Percentiles rank a stretch among this genome's conserved stretches.
phyloP scores from a whole-genome alignment of 2,888 invertebrate genomes.

The Oithona nana region DNA sequence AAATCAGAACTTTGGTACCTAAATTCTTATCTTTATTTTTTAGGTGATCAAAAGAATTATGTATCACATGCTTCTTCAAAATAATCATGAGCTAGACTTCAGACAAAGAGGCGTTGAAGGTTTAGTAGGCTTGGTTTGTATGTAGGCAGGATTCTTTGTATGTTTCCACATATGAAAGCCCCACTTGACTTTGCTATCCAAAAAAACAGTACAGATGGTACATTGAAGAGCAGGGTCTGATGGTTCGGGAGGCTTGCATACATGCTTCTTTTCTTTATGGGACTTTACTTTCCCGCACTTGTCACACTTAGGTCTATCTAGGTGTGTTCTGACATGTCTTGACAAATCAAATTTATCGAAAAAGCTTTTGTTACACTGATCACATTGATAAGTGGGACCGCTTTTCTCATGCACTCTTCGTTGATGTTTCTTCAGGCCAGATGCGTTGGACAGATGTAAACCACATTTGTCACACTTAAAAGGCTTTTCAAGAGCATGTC shows the following conservation, averaged over 20 bases:
- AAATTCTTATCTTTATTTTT: too few relatives aligned
- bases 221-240: background rate
- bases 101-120: too few relatives aligned
- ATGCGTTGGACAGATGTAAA: background rate
- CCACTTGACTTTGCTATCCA: slow-evolving; percentile 13
- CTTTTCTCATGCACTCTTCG: slow-evolving; percentile 6
- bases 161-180: slow-evolving; percentile 18
- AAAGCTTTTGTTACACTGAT: background rate
- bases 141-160: slow-evolving; percentile 17
- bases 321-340: slow-evolving; percentile 2
- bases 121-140: background rate
- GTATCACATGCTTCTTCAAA: too few relatives aligned
- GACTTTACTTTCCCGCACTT: slow-evolving; percentile 1
- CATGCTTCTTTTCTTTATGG: background rate
- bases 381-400: background rate
- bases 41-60: too few relatives aligned
- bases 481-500: slow-evolving; percentile 5
- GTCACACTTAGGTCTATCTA: slow-evolving; percentile 1
- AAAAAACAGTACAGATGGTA: background rate
- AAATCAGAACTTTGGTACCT: too few relatives aligned
- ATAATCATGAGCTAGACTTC: too few relatives aligned
- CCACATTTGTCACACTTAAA: slow-evolving; percentile 7
- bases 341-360: slow-evolving; percentile 2
- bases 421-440: slow-evolving; percentile 7
- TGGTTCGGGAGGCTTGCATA: background rate